phyloP scores from a whole-genome alignment of 1,140 invertebrate species.

The Brachionus paranguensis region DNA sequence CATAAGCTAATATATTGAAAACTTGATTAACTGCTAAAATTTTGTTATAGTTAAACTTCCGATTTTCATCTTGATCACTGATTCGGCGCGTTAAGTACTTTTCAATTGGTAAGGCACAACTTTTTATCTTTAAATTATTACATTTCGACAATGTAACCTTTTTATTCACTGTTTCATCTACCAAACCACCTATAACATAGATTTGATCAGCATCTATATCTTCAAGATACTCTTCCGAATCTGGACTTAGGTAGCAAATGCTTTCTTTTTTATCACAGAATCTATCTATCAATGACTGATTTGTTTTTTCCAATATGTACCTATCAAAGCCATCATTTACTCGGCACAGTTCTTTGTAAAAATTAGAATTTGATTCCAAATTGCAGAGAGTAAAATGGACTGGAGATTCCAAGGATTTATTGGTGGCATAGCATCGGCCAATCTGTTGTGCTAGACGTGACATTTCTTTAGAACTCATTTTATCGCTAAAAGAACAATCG shows the following conservation, averaged over 20 bases:
- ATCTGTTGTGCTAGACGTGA: conserved; percentile 46
- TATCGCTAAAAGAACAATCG: conserved; percentile 16
- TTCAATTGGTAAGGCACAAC: conserved; percentile 44
- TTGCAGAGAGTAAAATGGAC: conserved; percentile 44
- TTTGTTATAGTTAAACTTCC: conserved; percentile 41
- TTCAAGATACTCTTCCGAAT: conserved; percentile 46
- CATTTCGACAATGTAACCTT: conserved; percentile 42
- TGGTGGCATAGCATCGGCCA: conserved; percentile 45
- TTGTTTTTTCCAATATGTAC: conserved; percentile 41
- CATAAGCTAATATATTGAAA: conserved; percentile 48
- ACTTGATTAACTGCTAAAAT: conserved; percentile 48
- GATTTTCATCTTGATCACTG: neutral
- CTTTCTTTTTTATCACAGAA: neutral
- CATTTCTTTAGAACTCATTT: conserved; percentile 42
- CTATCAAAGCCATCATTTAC: conserved; percentile 45
- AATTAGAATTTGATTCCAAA: conserved; percentile 42
- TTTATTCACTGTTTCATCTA: conserved; percentile 52
- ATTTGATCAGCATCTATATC: conserved; percentile 47
- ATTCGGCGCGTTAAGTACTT: conserved; percentile 43
- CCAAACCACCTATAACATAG: conserved; percentile 54
- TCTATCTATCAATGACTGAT: neutral
- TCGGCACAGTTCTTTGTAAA: conserved; percentile 44
- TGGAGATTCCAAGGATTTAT: conserved; percentile 43
- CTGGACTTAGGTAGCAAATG: conserved; percentile 50
- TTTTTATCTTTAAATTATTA: conserved; percentile 40